phyloP scores from a whole-genome alignment of 1,140 invertebrate species.

The Cotesia glomerata region DNA sequence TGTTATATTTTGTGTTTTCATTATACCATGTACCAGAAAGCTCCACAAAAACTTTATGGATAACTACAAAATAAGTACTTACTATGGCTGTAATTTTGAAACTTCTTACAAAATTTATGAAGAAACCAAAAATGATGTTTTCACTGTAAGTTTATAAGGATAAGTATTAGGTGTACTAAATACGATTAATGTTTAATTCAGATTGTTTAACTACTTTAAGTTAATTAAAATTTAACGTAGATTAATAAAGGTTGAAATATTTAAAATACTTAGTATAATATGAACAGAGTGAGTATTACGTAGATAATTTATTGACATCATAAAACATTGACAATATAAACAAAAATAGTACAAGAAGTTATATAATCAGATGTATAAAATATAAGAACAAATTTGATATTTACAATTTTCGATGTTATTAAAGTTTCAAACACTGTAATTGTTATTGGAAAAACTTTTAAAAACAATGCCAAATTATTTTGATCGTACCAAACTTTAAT shows the following conservation, averaged over 20 bases:
- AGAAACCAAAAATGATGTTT: neutral
- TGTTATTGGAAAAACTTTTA: neutral
- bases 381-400: slow-evolving; percentile 2
- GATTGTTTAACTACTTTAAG: neutral
- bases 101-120: neutral
- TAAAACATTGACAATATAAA: slow-evolving; percentile 2
- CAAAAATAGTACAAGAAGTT: neutral
- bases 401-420: neutral
- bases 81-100: neutral
- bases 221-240: slow-evolving; percentile 1
- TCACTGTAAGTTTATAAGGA: neutral
- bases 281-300: neutral
- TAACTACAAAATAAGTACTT: neutral
- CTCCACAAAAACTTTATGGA: neutral
- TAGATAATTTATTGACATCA: neutral
- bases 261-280: neutral
- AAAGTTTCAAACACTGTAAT: neutral
- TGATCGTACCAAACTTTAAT: neutral
- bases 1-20: neutral
- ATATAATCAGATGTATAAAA: neutral
- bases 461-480: neutral
- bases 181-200: neutral
- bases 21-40: neutral
- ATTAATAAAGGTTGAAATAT: neutral
- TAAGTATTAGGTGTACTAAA: neutral